Evolutionary conservation across 2,888 invertebrate species (phyloP).

Genomic region (Yponomeuta cagnagella): DNA sequence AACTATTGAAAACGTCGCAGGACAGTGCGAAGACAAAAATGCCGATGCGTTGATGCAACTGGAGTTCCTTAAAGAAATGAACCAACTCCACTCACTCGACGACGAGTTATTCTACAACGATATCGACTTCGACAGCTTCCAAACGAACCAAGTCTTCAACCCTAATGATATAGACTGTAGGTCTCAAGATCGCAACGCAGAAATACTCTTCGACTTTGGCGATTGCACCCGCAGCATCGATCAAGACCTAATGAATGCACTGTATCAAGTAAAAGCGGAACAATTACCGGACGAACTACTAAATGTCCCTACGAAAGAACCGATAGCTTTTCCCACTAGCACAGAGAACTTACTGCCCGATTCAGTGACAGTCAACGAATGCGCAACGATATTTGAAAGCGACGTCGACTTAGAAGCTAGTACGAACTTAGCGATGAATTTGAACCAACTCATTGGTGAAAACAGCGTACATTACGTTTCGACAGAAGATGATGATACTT

Average conservation of each 20-base stretch:
- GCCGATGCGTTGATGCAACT: constrained; percentile 56
- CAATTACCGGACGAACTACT: constrained; percentile 51
- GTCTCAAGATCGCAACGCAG: constrained; percentile 37
- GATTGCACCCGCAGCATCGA: constrained; percentile 49
- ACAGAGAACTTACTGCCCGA: constrained; percentile 9
- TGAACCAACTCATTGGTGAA: constrained; percentile 66
- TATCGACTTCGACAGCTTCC: constrained; percentile 61
- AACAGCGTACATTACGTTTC: constrained; percentile 66
- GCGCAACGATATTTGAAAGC: constrained; percentile 66
- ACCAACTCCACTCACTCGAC: constrained; percentile 57
- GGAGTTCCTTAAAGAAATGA: constrained; percentile 63
- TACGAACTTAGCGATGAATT: constrained; percentile 59
- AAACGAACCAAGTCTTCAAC: constrained; percentile 48
- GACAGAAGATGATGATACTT: constrained; percentile 66
- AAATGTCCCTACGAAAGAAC: constrained; percentile 35
- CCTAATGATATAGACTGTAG: constrained; percentile 42
- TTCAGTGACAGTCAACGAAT: constrained; percentile 52
- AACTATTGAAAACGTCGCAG: constrained; percentile 26
- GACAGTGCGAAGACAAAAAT: constrained; percentile 31
- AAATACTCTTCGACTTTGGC: constrained; percentile 51
- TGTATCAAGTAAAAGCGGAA: constrained; percentile 49
- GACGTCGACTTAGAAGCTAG: constrained; percentile 68
- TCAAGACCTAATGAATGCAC: constrained; percentile 57
- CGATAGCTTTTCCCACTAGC: background rate
- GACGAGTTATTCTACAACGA: constrained; percentile 63